Evolutionary conservation across 37 sponge, comb jelly and placozoan species (phyloP).

Genomic region (Theonella swinhoei): DNA sequence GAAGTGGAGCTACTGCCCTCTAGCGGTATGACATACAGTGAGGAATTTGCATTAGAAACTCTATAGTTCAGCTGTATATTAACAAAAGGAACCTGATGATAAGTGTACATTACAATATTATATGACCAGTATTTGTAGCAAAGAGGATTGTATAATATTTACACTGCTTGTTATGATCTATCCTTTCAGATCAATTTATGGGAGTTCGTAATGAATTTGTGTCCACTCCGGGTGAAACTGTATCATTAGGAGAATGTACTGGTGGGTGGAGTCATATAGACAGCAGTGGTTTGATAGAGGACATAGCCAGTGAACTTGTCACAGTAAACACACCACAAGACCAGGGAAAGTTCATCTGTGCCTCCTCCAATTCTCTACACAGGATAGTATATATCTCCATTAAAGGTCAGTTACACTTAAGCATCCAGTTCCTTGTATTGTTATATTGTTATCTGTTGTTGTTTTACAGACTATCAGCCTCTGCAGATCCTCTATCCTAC

Average conservation of each 20-base stretch:
- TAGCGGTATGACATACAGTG: too few relatives aligned
- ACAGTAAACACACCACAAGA: neutral
- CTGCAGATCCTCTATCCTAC: neutral
- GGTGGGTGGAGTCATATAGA: neutral
- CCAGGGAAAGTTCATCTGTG: slow-evolving; percentile 23
- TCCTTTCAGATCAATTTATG: neutral
- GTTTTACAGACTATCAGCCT: neutral
- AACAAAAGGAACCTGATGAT: too few relatives aligned
- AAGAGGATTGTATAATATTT: too few relatives aligned
- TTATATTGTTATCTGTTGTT: too few relatives aligned
- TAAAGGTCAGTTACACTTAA: neutral
- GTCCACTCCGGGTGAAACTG: neutral
- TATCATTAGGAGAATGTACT: neutral
- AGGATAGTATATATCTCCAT: neutral
- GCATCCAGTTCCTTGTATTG: too few relatives aligned
- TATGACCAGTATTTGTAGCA: too few relatives aligned
- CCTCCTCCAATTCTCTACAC: neutral
- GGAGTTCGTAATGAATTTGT: neutral
- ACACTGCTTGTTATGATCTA: too few relatives aligned
- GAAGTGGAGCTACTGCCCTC: neutral
- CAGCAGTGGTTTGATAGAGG: neutral
- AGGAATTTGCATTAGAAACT: too few relatives aligned
- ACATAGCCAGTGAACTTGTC: neutral
- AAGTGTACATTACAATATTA: too few relatives aligned
- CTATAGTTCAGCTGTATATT: too few relatives aligned